These are phyloP conservation scores for Ladona fulva DNA, from an alignment of 1,140 invertebrate species.

Conservation along the genomic window DNA sequence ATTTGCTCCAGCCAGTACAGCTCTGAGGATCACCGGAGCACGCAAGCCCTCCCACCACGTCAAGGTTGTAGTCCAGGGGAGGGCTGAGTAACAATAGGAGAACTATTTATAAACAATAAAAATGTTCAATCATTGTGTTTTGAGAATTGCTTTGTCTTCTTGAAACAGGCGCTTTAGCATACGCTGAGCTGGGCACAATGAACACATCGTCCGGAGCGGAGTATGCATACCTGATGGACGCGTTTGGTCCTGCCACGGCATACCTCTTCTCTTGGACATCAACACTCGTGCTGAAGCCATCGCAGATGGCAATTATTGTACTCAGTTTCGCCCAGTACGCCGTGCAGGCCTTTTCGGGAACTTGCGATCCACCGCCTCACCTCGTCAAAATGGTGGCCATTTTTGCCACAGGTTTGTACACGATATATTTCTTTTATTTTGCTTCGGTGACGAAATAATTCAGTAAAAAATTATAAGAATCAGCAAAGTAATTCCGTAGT, in stretches of 20 bases:
- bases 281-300: constrained; percentile 82
- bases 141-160: neutral
- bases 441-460: too few species aligned
- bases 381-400: constrained; percentile 72
- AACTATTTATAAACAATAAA: too few species aligned
- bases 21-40: too few species aligned
- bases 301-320: constrained; percentile 88
- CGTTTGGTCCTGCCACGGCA: constrained; percentile 77
- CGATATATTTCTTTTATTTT: too few species aligned
- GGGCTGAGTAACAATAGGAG: too few species aligned
- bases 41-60: too few species aligned
- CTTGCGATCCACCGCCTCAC: constrained; percentile 66
- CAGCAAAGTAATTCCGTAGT: too few species aligned
- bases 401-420: constrained; percentile 60
- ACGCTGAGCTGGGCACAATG: constrained; percentile 88
- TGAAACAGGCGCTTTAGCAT: constrained; percentile 69
- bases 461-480: too few species aligned
- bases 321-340: constrained; percentile 90
- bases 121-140: neutral
- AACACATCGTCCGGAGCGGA: constrained; percentile 88
- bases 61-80: too few species aligned
- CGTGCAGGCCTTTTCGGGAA: constrained; percentile 79
- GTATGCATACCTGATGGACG: constrained; percentile 87
- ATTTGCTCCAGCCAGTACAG: too few species aligned
- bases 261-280: constrained; percentile 90